Conservation (phyloP, 2,888 invertebrate genomes). For the Hipparchia sbordonii region DNA sequence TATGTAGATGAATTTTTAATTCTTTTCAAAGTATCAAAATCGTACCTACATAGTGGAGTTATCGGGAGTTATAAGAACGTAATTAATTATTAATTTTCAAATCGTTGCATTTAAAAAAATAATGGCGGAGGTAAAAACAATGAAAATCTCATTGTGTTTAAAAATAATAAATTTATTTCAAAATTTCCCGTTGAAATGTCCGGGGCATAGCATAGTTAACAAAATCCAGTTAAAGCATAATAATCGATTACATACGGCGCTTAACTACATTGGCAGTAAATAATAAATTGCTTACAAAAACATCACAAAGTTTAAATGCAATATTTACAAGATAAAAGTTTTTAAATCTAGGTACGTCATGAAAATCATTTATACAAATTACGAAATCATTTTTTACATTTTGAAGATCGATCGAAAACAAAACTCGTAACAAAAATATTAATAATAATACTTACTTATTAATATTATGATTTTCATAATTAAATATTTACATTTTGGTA, state of each 20-base stretch:
- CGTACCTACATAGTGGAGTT: too few relatives aligned
- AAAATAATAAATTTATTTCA: slow-evolving; percentile 75
- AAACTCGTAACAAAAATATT: slow-evolving; percentile 53
- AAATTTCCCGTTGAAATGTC: slow-evolving; percentile 57
- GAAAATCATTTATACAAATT: slow-evolving; percentile 54
- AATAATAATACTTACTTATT: background rate
- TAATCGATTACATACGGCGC: slow-evolving; percentile 65
- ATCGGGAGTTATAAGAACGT: too few relatives aligned
- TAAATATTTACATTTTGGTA: slow-evolving; percentile 36
- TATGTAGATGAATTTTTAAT: too few relatives aligned
- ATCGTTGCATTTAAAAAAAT: background rate
- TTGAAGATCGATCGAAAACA: slow-evolving; percentile 52
- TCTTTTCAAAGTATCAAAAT: too few relatives aligned
- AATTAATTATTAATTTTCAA: too few relatives aligned
- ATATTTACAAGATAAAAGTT: slow-evolving; percentile 69
- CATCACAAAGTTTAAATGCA: slow-evolving; percentile 79
- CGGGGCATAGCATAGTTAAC: slow-evolving; percentile 61
- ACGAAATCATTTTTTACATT: slow-evolving; percentile 54
- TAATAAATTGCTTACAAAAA: slow-evolving; percentile 55
- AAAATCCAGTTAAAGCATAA: slow-evolving; percentile 69
- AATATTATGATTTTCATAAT: slow-evolving; percentile 33
- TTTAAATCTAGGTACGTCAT: slow-evolving; percentile 50
- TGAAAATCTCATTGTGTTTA: slow-evolving; percentile 50
- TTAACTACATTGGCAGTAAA: slow-evolving; percentile 57
- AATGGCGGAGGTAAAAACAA: slow-evolving; percentile 26